These are phyloP conservation scores for Mylabris sibirica DNA, from an alignment of 2,888 invertebrate species.

Conservation along the genomic window DNA sequence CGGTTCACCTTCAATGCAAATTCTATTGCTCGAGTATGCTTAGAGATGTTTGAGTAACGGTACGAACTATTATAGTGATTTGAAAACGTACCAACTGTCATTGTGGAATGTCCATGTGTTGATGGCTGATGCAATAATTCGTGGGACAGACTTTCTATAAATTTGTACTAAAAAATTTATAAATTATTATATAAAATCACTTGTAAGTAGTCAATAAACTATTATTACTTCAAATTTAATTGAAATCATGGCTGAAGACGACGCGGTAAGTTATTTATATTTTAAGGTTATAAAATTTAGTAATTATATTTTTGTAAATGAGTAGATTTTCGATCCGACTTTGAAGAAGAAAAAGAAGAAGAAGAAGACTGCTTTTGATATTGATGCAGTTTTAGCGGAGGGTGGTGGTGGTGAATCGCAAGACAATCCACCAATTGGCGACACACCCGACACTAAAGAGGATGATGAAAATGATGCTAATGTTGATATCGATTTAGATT, in stretches of 20 bases:
- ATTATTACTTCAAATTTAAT: constrained; percentile 8
- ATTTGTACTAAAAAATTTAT: constrained; percentile 16
- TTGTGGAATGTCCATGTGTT: not conserved
- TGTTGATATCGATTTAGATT: constrained; percentile 82
- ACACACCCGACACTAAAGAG: constrained; percentile 51
- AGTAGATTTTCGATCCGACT: constrained; percentile 84
- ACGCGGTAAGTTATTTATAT: constrained; percentile 59
- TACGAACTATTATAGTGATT: not conserved
- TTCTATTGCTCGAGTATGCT: not conserved
- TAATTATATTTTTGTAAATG: constrained; percentile 30
- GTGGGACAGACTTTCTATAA: constrained; percentile 13
- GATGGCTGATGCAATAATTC: constrained; percentile 46
- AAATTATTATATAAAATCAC: not conserved
- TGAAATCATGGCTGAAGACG: constrained; percentile 63
- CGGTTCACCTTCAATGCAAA: not conserved
- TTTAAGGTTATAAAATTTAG: constrained; percentile 12
- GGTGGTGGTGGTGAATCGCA: constrained; percentile 62
- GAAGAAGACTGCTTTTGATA: constrained; percentile 93
- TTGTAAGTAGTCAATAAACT: not conserved
- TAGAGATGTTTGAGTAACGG: not conserved
- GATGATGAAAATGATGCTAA: constrained; percentile 72
- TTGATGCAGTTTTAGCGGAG: constrained; percentile 82
- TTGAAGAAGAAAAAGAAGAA: constrained; percentile 93
- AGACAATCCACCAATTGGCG: constrained; percentile 60
- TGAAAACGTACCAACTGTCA: not conserved